Percentiles rank a stretch among this genome's conserved stretches.
These are phyloP conservation scores for Ormyrus nitidulus DNA, from an alignment of 2,888 invertebrate species.

Conservation along the genomic window DNA sequence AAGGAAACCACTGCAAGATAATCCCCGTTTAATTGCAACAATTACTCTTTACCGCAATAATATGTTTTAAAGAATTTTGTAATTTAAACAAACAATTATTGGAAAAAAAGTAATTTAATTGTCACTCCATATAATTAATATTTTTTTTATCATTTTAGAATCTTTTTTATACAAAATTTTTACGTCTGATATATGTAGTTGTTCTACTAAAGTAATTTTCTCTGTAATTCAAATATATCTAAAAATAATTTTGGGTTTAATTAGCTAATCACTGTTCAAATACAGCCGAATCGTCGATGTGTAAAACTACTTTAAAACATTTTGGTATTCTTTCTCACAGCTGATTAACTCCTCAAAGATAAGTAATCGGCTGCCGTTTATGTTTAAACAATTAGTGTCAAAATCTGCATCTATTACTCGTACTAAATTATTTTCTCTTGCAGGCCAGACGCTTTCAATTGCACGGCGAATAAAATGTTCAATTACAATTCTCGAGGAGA, in stretches of 20 bases:
- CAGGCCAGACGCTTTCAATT: too few relatives aligned
- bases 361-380: not conserved
- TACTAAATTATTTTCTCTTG: too few relatives aligned
- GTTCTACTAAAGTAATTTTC: too few relatives aligned
- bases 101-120: not conserved
- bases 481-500: too few relatives aligned
- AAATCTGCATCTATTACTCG: not conserved
- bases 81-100: not conserved
- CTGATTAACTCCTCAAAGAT: not conserved
- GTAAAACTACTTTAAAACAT: conserved; percentile 1
- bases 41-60: not conserved
- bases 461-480: too few relatives aligned
- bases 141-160: too few relatives aligned
- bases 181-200: too few relatives aligned
- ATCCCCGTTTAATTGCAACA: not conserved
- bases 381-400: not conserved
- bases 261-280: conserved; percentile 1
- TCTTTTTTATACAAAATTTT: too few relatives aligned
- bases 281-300: not conserved
- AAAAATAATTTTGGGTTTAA: not conserved
- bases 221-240: not conserved
- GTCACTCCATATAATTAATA: too few relatives aligned
- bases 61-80: not conserved
- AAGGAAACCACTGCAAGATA: not conserved
- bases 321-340: not conserved